phyloP scores from a whole-genome alignment of 1,140 invertebrate species.

The Gonioctena quinquepunctata region DNA sequence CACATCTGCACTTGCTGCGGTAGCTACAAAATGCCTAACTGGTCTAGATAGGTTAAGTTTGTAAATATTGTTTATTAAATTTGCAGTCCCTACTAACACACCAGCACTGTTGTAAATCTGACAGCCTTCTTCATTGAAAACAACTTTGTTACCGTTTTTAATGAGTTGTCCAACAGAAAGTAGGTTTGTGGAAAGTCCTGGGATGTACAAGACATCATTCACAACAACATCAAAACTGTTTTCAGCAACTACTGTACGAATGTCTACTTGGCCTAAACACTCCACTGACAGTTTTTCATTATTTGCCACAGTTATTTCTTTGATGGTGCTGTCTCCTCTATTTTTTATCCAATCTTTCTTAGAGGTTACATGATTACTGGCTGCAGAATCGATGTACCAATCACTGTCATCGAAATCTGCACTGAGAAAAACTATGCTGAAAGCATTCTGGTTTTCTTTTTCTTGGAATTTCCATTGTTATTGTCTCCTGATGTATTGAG shows the following conservation, averaged over 20 bases:
- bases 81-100: slow-evolving; percentile 23
- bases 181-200: slow-evolving; percentile 18
- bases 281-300: slow-evolving; percentile 10
- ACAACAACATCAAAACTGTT: neutral
- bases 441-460: slow-evolving; percentile 10
- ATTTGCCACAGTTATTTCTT: slow-evolving; percentile 32
- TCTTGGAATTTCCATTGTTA: slow-evolving; percentile 3
- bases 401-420: slow-evolving; percentile 11
- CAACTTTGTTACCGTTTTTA: slow-evolving; percentile 24
- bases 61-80: neutral
- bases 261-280: slow-evolving; percentile 14
- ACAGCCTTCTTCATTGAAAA: slow-evolving; percentile 26
- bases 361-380: slow-evolving; percentile 13
- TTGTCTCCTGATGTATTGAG: neutral
- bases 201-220: slow-evolving; percentile 8
- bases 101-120: slow-evolving; percentile 19
- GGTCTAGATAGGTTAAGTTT: slow-evolving; percentile 23
- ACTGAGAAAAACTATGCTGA: slow-evolving; percentile 19
- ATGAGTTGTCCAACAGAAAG: slow-evolving; percentile 17
- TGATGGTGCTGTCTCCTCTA: slow-evolving; percentile 11
- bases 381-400: slow-evolving; percentile 20
- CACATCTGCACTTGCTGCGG: slow-evolving; percentile 19
- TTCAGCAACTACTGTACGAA: neutral
- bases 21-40: slow-evolving; percentile 22
- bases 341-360: slow-evolving; percentile 55